A percentile compares a stretch with the other conserved stretches of the same genome.
Conservation (phyloP, 2,888 invertebrate genomes). For the Thyatira batis region DNA sequence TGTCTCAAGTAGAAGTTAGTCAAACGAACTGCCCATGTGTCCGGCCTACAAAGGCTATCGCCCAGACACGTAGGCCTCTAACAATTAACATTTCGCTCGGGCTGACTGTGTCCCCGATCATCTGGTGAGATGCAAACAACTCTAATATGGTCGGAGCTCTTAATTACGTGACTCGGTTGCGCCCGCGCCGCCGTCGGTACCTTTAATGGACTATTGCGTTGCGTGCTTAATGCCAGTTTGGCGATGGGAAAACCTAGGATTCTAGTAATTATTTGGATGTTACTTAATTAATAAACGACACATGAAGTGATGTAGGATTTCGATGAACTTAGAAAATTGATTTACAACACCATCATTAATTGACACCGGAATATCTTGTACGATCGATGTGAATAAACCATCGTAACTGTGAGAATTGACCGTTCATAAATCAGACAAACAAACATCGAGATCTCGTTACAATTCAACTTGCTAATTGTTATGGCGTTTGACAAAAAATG, state of each 20-base stretch:
- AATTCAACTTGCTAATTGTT: background rate
- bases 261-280: background rate
- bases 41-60: slow-evolving; percentile 26
- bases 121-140: slow-evolving; percentile 26
- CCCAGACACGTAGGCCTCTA: slow-evolving; percentile 26
- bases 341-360: background rate
- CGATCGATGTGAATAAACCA: background rate
- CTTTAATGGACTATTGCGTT: slow-evolving; percentile 14
- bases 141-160: slow-evolving; percentile 39
- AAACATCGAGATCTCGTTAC: background rate
- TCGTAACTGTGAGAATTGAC: background rate
- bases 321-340: background rate
- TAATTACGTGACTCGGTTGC: slow-evolving; percentile 23
- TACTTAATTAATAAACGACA: background rate
- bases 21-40: slow-evolving; percentile 3
- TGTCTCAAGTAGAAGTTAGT: background rate
- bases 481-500: background rate
- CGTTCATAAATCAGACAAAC: background rate
- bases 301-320: background rate
- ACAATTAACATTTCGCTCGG: slow-evolving; percentile 38
- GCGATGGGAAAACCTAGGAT: slow-evolving; percentile 5
- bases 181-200: slow-evolving; percentile 20
- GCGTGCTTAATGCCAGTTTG: background rate
- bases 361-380: background rate
- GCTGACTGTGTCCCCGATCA: slow-evolving; percentile 14